Conservation (phyloP, 2,888 invertebrate genomes). For the Drosophila siamana region DNA sequence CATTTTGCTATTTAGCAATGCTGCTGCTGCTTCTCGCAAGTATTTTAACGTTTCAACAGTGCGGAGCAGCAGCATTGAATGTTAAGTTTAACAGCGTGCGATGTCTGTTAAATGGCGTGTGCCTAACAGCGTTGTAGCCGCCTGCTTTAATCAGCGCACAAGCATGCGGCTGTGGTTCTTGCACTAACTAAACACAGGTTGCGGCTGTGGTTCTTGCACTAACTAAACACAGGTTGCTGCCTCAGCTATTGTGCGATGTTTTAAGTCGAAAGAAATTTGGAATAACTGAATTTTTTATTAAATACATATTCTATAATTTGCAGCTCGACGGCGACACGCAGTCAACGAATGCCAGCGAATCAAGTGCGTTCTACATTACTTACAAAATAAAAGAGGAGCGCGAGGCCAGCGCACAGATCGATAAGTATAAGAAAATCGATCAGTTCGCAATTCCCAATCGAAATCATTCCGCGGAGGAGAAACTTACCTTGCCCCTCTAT, state of each 20-base stretch:
- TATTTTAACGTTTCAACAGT: constrained; percentile 7
- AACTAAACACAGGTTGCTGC: constrained; percentile 23
- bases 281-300: background rate
- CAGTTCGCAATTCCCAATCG: constrained; percentile 49
- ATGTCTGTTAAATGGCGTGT: background rate
- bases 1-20: background rate
- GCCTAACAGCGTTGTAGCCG: background rate
- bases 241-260: constrained; percentile 1
- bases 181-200: constrained; percentile 17
- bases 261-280: background rate
- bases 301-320: constrained; percentile 2
- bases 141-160: constrained; percentile 10
- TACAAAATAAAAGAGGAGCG: constrained; percentile 37
- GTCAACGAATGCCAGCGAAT: constrained; percentile 30
- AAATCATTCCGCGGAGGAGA: constrained; percentile 12
- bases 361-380: constrained; percentile 46
- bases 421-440: constrained; percentile 45
- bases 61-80: background rate
- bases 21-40: constrained; percentile 15
- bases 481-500: constrained; percentile 78
- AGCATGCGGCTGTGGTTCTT: constrained; percentile 7
- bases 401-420: constrained; percentile 1
- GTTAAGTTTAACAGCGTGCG: constrained; percentile 3
- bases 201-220: constrained; percentile 20
- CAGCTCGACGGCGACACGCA: constrained; percentile 65